Conservation (phyloP, 2,888 invertebrate species). For the Nemurella pictetii region DNA sequence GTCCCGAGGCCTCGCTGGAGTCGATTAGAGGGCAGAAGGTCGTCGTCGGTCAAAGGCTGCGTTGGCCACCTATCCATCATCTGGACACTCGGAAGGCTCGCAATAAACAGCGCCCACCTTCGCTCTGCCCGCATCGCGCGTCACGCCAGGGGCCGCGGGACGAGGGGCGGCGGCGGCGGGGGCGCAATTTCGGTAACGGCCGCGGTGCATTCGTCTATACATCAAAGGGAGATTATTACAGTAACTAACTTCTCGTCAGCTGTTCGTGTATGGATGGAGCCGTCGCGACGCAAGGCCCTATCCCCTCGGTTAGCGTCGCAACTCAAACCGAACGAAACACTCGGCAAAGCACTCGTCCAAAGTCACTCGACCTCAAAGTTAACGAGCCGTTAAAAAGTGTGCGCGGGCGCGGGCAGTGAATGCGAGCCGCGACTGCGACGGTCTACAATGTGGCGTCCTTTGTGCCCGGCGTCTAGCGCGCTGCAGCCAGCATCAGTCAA, state of each 20-base stretch:
- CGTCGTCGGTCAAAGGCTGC: background rate
- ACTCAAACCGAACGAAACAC: background rate
- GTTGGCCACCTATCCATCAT: background rate
- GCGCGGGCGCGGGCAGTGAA: background rate
- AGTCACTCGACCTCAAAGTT: conserved; percentile 21
- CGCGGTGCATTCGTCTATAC: conserved; percentile 1
- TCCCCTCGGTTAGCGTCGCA: background rate
- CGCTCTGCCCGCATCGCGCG: background rate
- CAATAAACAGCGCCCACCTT: background rate
- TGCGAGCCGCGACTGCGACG: background rate
- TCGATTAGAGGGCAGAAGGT: background rate
- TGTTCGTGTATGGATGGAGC: background rate
- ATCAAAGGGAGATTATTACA: background rate
- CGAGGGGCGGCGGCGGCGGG: no score
- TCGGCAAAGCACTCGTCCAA: conserved; percentile 19
- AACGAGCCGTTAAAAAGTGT: conserved; percentile 21
- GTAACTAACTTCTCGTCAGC: background rate
- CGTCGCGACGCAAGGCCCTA: background rate
- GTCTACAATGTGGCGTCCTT: background rate
- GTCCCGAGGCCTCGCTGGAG: background rate
- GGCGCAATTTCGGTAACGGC: background rate
- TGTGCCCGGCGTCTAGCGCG: background rate
- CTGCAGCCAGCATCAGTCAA: no score
- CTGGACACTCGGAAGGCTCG: background rate
- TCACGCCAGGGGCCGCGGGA: no score